Conservation (phyloP, 2,797 vertebrate genomes). For the Oreochromis grahami region DNA sequence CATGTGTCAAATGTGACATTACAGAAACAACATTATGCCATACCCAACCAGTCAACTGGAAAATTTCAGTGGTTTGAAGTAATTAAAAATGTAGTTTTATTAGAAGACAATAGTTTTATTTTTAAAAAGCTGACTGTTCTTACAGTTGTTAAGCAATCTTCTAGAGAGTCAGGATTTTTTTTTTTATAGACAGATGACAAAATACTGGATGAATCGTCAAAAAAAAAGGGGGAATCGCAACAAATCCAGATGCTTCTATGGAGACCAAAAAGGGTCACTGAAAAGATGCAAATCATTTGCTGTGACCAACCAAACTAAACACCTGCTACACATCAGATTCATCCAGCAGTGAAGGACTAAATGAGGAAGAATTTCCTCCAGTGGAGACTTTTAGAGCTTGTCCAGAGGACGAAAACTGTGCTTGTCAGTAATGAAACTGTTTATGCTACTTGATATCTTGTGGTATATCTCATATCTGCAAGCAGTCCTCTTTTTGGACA, state of each 20-base stretch:
- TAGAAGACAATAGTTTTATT: background rate
- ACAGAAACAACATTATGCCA: background rate
- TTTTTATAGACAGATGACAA: background rate
- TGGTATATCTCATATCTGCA: background rate
- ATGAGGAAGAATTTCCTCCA: background rate
- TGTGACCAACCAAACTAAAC: background rate
- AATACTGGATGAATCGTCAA: background rate
- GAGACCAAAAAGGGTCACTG: background rate
- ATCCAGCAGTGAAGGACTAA: background rate
- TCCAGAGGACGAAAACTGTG: background rate
- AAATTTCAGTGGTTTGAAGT: background rate
- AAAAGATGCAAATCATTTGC: background rate
- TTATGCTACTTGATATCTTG: background rate
- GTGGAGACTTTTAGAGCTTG: background rate
- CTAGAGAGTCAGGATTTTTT: background rate
- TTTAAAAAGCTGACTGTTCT: background rate
- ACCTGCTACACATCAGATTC: background rate
- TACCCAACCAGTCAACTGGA: accelerated
- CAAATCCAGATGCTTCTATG: background rate
- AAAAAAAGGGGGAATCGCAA: background rate
- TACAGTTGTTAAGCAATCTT: background rate
- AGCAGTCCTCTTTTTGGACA: background rate
- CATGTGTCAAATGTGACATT: background rate
- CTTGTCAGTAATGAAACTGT: background rate
- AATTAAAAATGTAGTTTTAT: background rate